These are phyloP conservation scores for Litocranius walleri DNA, from an alignment of 2,113 vertebrate species.

Conservation along the genomic window DNA sequence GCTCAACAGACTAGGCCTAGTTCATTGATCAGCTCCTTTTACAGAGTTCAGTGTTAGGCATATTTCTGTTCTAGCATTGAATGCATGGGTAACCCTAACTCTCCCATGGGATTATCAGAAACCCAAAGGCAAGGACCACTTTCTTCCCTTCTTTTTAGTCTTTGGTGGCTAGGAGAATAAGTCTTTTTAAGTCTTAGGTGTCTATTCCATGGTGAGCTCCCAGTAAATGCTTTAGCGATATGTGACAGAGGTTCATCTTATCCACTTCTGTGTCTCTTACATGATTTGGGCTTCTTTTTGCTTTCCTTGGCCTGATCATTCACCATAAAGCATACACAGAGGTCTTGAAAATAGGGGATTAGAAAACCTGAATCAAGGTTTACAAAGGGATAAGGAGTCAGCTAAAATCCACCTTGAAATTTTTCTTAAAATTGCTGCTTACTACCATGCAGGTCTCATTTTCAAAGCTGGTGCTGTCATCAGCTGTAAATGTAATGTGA, in stretches of 20 bases:
- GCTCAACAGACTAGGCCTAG: too few relatives aligned
- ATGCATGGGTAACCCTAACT: not conserved
- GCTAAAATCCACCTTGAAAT: not conserved
- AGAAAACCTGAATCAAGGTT: not conserved
- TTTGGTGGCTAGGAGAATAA: not conserved
- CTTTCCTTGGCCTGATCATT: not conserved
- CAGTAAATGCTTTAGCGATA: not conserved
- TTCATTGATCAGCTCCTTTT: not conserved
- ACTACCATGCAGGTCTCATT: not conserved
- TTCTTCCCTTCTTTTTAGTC: not conserved
- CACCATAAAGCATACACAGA: not conserved
- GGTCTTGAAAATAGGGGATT: not conserved
- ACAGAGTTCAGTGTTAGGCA: not conserved
- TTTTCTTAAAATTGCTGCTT: not conserved
- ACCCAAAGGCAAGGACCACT: not conserved
- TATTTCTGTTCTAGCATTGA: not conserved
- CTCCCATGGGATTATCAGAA: not conserved
- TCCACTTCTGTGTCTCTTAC: not conserved
- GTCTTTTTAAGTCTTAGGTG: not conserved
- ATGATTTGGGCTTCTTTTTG: not conserved
- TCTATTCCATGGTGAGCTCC: not conserved
- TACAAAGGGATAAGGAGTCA: not conserved
- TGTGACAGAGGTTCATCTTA: not conserved
- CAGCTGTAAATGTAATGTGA: not conserved
- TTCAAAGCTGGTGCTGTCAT: not conserved